Conservation (phyloP, 2,797 vertebrate species). For the Manis crassicaudata region DNA sequence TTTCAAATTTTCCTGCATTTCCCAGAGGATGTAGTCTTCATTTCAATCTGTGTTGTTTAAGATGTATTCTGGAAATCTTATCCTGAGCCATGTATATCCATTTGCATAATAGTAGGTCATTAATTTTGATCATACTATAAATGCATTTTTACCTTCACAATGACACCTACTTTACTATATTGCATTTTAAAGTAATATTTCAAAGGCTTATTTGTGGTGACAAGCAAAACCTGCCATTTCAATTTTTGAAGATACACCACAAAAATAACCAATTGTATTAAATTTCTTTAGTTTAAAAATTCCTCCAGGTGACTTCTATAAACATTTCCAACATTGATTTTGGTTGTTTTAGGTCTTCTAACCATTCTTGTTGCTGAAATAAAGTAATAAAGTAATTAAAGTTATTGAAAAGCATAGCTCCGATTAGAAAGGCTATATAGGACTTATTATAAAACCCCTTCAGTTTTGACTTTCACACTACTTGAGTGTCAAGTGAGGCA, state of each 20-base stretch:
- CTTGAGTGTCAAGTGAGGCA: not conserved
- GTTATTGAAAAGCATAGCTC: not conserved
- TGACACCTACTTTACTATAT: not conserved
- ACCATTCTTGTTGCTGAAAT: not conserved
- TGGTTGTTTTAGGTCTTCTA: not conserved
- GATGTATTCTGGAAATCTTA: slow-evolving; percentile 3
- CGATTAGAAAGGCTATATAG: not conserved
- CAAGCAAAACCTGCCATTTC: not conserved
- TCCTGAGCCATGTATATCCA: not conserved
- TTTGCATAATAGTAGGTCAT: not conserved
- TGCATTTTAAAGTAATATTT: not conserved
- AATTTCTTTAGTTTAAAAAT: not conserved
- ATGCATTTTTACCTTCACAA: not conserved
- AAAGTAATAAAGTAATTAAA: not conserved
- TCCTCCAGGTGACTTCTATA: not conserved
- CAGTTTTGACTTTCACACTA: not conserved
- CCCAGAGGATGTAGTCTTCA: not conserved
- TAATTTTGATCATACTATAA: not conserved
- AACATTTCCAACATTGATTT: slow-evolving; percentile 4
- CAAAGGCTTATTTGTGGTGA: not conserved
- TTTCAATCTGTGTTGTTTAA: not conserved
- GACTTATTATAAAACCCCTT: not conserved
- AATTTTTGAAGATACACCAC: not conserved
- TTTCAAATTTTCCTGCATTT: not conserved
- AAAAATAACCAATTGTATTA: not conserved